A percentile compares a stretch with the other conserved stretches of the same genome.
Evolutionary conservation across 2,888 invertebrate genomes (phyloP).

Genomic region (Pseudococcus jackbeardsleyi): DNA sequence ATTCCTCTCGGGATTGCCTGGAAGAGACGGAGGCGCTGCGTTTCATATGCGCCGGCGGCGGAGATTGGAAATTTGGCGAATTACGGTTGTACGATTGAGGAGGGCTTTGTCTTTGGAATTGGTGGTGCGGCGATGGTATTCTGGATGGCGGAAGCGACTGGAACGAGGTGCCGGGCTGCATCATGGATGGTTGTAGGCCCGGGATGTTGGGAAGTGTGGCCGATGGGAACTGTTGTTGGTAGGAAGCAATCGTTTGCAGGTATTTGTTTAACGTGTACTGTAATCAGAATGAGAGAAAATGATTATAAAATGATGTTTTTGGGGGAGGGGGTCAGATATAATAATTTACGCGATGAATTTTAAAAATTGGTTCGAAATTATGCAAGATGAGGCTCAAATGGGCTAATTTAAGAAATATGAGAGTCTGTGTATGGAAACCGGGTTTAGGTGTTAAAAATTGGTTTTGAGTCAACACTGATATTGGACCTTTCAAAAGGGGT

Average conservation of each 20-base stretch:
- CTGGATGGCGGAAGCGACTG: slow-evolving; percentile 46
- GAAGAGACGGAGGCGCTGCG: slow-evolving; percentile 63
- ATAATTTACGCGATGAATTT: no score
- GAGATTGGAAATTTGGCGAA: slow-evolving; percentile 58
- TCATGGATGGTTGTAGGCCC: slow-evolving; percentile 17
- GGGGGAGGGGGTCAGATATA: no score
- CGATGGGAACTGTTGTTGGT: slow-evolving; percentile 57
- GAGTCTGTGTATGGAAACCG: no score
- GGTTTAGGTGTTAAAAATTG: no score
- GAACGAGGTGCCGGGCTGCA: slow-evolving; percentile 47
- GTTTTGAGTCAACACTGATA: no score
- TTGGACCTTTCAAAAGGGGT: no score
- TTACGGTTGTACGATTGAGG: slow-evolving; percentile 31
- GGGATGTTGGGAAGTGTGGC: slow-evolving; percentile 22
- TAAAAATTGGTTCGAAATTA: no score
- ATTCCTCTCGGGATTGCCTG: slow-evolving; percentile 67
- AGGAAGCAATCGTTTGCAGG: slow-evolving; percentile 39
- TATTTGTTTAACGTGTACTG: slow-evolving; percentile 59
- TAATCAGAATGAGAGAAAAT: background rate
- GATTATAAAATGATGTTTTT: background rate
- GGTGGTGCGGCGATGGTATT: slow-evolving; percentile 60
- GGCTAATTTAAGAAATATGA: no score
- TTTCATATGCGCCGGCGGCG: slow-evolving; percentile 55
- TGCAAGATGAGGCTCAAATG: no score
- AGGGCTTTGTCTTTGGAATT: slow-evolving; percentile 53